Evolutionary conservation across 1,140 invertebrate genomes (phyloP), one percentile per base, ranked within the genome.

Genomic region (Bombus ignitus): DNA sequence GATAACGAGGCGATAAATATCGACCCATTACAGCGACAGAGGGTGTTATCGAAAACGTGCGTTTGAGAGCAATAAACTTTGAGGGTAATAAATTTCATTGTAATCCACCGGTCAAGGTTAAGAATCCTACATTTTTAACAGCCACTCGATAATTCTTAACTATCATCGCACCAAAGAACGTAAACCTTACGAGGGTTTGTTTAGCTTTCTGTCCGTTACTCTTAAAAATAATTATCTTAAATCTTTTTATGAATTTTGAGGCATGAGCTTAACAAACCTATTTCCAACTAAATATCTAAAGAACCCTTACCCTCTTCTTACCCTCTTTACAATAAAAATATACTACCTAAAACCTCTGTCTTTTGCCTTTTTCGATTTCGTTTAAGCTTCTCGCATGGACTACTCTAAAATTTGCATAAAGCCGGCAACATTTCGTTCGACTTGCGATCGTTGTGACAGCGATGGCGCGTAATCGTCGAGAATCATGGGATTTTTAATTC

Each of bases 1-100:
- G 47, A 86, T 88, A 89, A 87, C 75, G 75, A 87, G 53, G 73
- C 82, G 82, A 89, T 91, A 91, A 92, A 92, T 91, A 91, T 91
- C 82, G 85, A 85, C n/a, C 84, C 68, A 85, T 85, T 85, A 79
- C 70, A 85, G 70, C 75, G 65, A 81, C 72, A 57, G 59, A 68
- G 66, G 77, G 77, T 80, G 80, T 91, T 89, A 92, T 91, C 83
- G 82, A 88, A 88, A 89, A 88, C 77, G 84, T 81, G 66, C 85
- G 85, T 92, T 90, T 22, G 66, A 92, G 90, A 89, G 89, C 89
- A 86, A 42, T 39, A 68, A 68, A 88, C 86, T 90, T 77, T 37
- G 68, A 80, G 77, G 70, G 85, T 79, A 79, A 88, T 91, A 92
- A 90, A 90, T 68, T 83, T 90, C 85, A 77, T 57, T 75, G 39